Evolutionary conservation across 53 echinoderm and acorn worm species (phyloP), one percentile per base, ranked within the genome.

Genomic region (Henricia sp.): DNA sequence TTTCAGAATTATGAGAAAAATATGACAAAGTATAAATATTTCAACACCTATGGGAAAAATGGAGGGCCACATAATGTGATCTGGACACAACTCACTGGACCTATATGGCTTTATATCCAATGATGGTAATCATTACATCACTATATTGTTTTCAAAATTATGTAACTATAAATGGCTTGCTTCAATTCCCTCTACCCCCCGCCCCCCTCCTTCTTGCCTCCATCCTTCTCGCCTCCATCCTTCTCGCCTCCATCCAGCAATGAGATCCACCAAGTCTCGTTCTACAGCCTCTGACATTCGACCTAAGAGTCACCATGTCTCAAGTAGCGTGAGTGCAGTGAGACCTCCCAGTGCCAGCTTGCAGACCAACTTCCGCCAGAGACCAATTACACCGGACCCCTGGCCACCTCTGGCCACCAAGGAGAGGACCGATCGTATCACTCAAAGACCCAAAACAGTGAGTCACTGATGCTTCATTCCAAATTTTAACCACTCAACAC

Each of bases 371-470:
- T 94, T 85, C 72, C 88, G 83, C 24, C 92, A 95, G 60, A 72
- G 99, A 66, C 92, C 99, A 28, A 27, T 99, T 23, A 99, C 99
- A 52, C 94, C 99, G 30, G 99, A 99, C 37, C 99, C 99, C 43
- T 94, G 90, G 88, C 88, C 94, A 6, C 86, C 91, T 4, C 82
- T 75, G 72, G 72, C 82, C 4, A 90, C 88, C 53, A 90, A 88
- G 16, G 91, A 91, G 37, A 87, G 83, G 67, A 29, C 48, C 21
- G 94, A 94, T n/a, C 88, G 99, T 10, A 48, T 94, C 74, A 99
- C 94, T 6, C 94, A 89, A 35, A 70, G 99, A 84, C 99, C 99
- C 36, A 94, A 99, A 58, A 91, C 99, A 2, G 99, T 99, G 37
- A 92, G 99, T 91, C 42, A 21, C 40, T 25, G 21, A 8, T n/a